Evolutionary conservation across 2,797 vertebrate species (phyloP).

Genomic region (Aratinga solstitialis): DNA sequence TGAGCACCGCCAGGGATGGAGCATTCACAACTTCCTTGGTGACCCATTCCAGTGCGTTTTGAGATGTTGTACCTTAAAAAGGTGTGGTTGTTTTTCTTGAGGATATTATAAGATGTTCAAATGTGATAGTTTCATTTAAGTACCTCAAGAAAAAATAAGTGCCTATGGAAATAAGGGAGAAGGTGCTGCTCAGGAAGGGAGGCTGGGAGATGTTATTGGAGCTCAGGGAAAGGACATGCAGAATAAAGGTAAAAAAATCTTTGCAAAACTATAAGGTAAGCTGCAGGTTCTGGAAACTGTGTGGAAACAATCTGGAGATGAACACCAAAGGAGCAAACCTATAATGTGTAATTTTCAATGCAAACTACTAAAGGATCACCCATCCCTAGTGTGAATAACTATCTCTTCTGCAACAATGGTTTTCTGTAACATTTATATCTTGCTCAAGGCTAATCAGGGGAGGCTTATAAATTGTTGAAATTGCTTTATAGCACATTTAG

Average conservation of each 20-base stretch:
- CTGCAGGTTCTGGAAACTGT: background rate
- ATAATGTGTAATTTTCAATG: background rate
- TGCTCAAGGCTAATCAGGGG: slow-evolving; percentile 62
- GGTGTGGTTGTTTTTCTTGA: background rate
- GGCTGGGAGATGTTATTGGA: background rate
- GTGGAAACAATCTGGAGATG: background rate
- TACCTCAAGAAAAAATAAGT: background rate
- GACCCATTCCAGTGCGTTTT: background rate
- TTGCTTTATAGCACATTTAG: slow-evolving; percentile 68
- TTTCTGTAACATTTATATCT: slow-evolving; percentile 59
- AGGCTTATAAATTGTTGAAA: slow-evolving; percentile 69
- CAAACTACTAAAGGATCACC: background rate
- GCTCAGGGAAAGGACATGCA: background rate
- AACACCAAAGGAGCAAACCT: background rate
- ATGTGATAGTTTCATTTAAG: background rate
- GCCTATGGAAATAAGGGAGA: background rate
- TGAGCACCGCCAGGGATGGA: background rate
- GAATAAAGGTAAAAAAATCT: background rate
- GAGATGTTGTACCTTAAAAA: background rate
- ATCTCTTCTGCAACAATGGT: slow-evolving; percentile 17
- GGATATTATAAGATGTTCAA: background rate
- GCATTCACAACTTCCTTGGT: background rate
- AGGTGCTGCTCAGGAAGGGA: background rate
- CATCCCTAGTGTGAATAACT: slow-evolving; percentile 23
- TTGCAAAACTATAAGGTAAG: background rate